Conservation (phyloP, 1,140 invertebrate genomes). For the Drosophila simulans region DNA sequence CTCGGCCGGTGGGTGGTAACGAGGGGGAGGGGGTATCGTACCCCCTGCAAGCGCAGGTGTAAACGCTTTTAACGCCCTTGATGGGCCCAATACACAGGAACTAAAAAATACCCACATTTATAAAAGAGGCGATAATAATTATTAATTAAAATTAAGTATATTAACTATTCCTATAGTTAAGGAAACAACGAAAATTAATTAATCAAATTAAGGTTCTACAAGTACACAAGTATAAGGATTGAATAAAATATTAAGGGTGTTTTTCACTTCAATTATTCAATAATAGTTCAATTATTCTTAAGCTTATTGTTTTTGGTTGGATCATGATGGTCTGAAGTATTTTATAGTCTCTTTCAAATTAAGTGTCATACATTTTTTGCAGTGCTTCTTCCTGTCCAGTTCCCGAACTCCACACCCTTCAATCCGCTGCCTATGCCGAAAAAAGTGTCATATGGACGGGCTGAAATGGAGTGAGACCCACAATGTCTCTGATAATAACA, state of each 20-base stretch:
- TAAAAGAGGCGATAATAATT: too few species aligned
- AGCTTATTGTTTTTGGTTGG: too few species aligned
- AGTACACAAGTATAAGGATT: too few species aligned
- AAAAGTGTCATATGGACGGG: slow-evolving; percentile 72
- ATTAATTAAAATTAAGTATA: too few species aligned
- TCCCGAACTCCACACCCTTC: slow-evolving; percentile 1
- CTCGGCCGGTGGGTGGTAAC: background rate
- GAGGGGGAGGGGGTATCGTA: background rate
- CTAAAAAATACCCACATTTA: background rate
- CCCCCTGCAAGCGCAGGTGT: slow-evolving; percentile 61
- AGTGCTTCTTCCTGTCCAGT: slow-evolving; percentile 9
- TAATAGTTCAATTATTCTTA: too few species aligned
- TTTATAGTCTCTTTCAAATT: too few species aligned
- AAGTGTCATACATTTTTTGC: background rate
- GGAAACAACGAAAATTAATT: too few species aligned
- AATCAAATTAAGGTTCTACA: too few species aligned
- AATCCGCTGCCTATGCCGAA: background rate
- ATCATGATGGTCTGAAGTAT: too few species aligned
- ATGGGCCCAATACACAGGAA: slow-evolving; percentile 31
- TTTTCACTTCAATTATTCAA: too few species aligned
- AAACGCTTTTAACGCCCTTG: slow-evolving; percentile 74
- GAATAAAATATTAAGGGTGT: too few species aligned
- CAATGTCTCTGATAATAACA: slow-evolving; percentile 68
- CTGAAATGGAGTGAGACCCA: slow-evolving; percentile 24
- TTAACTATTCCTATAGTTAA: too few species aligned